A percentile compares a stretch with the other conserved stretches of the same genome.
These are phyloP conservation scores for Hafferia zeledoni DNA, from an alignment of 2,797 vertebrate species.

Conservation along the genomic window DNA sequence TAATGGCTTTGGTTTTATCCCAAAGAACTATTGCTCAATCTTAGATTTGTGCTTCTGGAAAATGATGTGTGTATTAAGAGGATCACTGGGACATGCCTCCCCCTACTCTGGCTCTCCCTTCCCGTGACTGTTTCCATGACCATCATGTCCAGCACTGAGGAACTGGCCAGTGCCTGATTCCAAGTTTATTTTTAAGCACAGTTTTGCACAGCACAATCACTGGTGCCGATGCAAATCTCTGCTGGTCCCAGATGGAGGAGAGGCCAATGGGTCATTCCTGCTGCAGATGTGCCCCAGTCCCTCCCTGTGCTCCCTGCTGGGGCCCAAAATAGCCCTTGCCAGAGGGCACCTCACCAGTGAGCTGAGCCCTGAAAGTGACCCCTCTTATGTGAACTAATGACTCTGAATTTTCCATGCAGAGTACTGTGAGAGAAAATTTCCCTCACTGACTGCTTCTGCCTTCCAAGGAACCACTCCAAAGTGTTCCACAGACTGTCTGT, in stretches of 20 bases:
- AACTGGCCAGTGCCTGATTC: background rate
- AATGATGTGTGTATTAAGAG: background rate
- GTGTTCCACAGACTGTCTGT: background rate
- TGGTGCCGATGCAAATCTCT: constrained; percentile 13
- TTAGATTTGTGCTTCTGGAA: background rate
- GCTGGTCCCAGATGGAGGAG: background rate
- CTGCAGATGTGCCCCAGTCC: background rate
- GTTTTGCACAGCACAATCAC: background rate
- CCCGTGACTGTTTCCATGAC: background rate
- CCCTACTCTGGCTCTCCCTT: background rate
- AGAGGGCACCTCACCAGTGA: background rate
- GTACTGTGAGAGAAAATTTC: background rate
- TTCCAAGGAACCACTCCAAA: background rate
- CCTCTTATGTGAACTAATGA: background rate
- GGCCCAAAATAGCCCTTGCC: background rate
- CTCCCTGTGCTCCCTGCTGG: background rate
- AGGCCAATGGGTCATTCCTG: background rate
- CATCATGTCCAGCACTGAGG: background rate
- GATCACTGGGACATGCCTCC: background rate
- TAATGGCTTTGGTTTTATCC: background rate
- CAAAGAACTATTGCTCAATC: background rate
- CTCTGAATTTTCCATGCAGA: background rate
- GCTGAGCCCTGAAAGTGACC: background rate
- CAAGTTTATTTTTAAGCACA: background rate
- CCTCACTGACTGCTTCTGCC: background rate